These are phyloP conservation scores for Stenoptilia bipunctidactyla DNA, from an alignment of 2,888 invertebrate species.

Conservation along the genomic window DNA sequence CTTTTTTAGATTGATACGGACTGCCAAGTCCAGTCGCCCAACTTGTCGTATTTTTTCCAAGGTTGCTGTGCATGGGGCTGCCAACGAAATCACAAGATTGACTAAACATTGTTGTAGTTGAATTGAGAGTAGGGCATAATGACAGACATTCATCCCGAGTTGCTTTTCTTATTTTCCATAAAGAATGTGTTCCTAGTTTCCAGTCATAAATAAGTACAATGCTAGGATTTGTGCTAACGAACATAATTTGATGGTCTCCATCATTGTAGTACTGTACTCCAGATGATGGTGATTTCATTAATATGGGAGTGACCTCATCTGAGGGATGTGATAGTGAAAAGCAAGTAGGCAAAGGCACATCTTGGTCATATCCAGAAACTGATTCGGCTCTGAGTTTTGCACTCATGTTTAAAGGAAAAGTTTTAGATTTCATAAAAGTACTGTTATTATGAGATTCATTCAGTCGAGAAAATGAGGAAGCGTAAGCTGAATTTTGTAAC, in stretches of 20 bases:
- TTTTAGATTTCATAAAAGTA: constrained; percentile 38
- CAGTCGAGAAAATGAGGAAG: constrained; percentile 36
- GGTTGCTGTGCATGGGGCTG: constrained; percentile 49
- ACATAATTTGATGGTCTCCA: constrained; percentile 78
- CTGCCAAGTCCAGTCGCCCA: constrained; percentile 48
- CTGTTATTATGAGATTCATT: constrained; percentile 55
- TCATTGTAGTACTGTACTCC: constrained; percentile 75
- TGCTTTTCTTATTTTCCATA: constrained; percentile 85
- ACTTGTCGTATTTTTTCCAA: constrained; percentile 36
- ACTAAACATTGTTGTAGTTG: constrained; percentile 45
- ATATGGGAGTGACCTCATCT: constrained; percentile 90
- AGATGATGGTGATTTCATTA: constrained; percentile 75
- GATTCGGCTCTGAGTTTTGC: constrained; percentile 47
- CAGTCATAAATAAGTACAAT: constrained; percentile 86
- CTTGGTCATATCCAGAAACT: constrained; percentile 44
- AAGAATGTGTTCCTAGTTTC: constrained; percentile 81
- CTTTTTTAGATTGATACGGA: constrained; percentile 46
- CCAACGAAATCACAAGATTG: constrained; percentile 53
- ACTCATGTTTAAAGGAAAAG: constrained; percentile 43
- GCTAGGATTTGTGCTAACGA: constrained; percentile 82
- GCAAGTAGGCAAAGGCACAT: constrained; percentile 78
- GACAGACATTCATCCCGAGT: constrained; percentile 77
- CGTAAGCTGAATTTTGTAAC: constrained; percentile 37
- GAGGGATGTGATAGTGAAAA: constrained; percentile 91
- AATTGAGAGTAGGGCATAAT: constrained; percentile 68